Conservation (phyloP, 2,113 vertebrate species). For the Sprattus sprattus region DNA sequence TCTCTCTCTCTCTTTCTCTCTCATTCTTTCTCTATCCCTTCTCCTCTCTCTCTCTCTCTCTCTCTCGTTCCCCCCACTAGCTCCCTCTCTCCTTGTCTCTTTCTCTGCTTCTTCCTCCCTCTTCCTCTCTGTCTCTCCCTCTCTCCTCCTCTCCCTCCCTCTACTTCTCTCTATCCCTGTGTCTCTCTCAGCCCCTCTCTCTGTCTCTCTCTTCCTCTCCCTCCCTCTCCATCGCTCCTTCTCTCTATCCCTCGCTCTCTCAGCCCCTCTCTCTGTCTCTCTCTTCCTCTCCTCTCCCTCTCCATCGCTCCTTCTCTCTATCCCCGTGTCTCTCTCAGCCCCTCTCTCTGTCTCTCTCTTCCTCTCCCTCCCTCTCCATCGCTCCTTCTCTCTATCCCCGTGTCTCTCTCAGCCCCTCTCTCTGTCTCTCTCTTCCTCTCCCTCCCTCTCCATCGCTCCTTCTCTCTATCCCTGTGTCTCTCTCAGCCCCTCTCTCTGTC, state of each 20-base stretch:
- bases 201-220: neutral
- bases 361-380: neutral
- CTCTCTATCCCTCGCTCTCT: neutral
- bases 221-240: neutral
- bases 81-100: neutral
- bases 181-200: neutral
- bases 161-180: neutral
- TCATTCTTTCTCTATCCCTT: neutral
- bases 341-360: neutral
- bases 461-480: neutral
- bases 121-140: neutral
- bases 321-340: neutral
- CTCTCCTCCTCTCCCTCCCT: neutral
- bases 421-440: neutral
- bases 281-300: neutral
- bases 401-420: neutral
- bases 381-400: neutral
- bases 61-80: neutral
- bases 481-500: neutral
- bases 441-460: neutral
- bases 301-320: neutral
- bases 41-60: neutral
- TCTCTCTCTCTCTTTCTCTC: neutral
- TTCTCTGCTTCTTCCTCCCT: neutral
- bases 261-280: neutral